phyloP scores from a whole-genome alignment of 2,113 vertebrate genomes.

The Aplodontia rufa region DNA sequence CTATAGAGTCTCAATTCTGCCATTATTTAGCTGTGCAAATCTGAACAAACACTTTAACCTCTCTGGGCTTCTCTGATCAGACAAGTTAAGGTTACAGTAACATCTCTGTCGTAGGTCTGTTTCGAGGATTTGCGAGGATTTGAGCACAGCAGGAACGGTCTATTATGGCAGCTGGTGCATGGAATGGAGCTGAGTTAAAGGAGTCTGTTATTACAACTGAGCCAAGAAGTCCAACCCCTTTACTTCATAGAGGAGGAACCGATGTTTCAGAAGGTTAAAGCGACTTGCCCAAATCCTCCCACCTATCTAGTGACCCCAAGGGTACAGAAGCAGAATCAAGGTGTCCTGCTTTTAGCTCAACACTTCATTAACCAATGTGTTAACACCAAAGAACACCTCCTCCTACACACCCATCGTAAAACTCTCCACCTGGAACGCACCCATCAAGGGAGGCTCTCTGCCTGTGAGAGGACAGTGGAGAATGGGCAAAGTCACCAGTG shows the following conservation, averaged over 20 bases:
- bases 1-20: background rate
- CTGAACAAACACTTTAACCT: background rate
- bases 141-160: background rate
- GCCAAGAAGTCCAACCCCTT: background rate
- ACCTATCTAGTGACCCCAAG: constrained; percentile 5
- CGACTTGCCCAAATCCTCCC: background rate
- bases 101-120: background rate
- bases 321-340: constrained; percentile 17
- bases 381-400: constrained; percentile 28
- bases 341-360: constrained; percentile 14
- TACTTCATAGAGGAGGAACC: background rate
- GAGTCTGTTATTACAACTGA: background rate
- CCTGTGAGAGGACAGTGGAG: background rate
- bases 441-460: background rate
- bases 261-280: constrained; percentile 44
- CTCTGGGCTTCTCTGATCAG: background rate
- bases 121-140: background rate
- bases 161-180: background rate
- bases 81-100: background rate
- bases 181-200: background rate
- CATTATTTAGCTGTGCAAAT: background rate
- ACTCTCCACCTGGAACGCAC: constrained; percentile 43
- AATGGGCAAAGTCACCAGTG: background rate
- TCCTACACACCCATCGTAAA: constrained; percentile 20
- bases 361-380: constrained; percentile 54